Conservation (phyloP, 2,797 vertebrate species). For the Pseudochromis fuscus region DNA sequence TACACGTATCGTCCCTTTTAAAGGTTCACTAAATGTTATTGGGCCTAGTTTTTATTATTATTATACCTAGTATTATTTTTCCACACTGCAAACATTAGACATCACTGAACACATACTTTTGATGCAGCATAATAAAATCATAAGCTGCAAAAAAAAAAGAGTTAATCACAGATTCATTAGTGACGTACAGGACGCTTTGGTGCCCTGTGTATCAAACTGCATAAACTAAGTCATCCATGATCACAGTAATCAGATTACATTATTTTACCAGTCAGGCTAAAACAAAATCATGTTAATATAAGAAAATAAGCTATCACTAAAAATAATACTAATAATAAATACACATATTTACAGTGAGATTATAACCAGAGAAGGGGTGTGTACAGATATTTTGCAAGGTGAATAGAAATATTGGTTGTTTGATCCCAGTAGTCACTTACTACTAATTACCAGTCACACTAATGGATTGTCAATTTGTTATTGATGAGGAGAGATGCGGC, state of each 20-base stretch:
- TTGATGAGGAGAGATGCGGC: not conserved
- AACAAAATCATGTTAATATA: too few relatives aligned
- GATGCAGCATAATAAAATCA: not conserved
- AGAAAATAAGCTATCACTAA: too few relatives aligned
- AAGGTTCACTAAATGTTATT: constrained; percentile 36
- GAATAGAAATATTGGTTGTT: too few relatives aligned
- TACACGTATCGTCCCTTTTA: not conserved
- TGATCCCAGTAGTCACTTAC: not conserved
- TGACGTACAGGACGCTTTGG: not conserved
- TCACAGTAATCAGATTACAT: not conserved
- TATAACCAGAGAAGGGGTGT: too few relatives aligned
- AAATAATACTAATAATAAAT: too few relatives aligned
- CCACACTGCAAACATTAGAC: constrained; percentile 11
- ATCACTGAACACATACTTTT: not conserved
- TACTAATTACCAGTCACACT: not conserved
- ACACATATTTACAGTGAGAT: too few relatives aligned
- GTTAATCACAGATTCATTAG: not conserved
- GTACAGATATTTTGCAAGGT: too few relatives aligned
- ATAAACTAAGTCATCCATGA: not conserved
- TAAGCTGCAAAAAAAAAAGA: not conserved
- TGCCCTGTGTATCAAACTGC: not conserved
- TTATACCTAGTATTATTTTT: not conserved
- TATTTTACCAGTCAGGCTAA: not conserved
- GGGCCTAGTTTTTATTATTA: not conserved
- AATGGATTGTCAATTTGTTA: not conserved